These are phyloP conservation scores for Thermophis baileyi DNA, from an alignment of 2,113 vertebrate genomes.

Conservation along the genomic window DNA sequence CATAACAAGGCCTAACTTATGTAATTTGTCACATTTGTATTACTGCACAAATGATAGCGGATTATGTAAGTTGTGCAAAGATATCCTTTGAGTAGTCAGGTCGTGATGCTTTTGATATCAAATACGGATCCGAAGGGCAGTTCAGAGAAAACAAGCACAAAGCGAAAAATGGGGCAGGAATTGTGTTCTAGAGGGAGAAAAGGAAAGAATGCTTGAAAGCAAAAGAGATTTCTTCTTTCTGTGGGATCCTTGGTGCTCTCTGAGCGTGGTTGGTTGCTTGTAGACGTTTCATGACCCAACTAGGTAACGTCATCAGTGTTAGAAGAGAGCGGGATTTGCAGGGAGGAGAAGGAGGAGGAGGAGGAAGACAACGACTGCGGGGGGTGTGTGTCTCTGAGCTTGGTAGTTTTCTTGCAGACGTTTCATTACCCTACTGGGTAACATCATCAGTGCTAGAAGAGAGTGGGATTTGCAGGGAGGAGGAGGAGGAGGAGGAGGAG, in stretches of 20 bases:
- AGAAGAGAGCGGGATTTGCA: too few relatives aligned
- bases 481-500: not conserved
- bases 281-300: not conserved
- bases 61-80: not conserved
- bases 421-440: not conserved
- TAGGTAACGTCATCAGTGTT: not conserved
- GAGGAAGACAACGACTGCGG: not conserved
- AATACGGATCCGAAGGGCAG: not conserved
- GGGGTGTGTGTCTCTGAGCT: not conserved
- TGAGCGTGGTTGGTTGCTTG: not conserved
- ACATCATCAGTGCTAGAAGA: not conserved
- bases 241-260: not conserved
- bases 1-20: too few relatives aligned
- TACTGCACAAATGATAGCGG: not conserved
- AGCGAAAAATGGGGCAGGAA: not conserved
- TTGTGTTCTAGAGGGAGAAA: not conserved
- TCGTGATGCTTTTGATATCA: not conserved
- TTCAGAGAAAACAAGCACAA: not conserved
- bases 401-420: too few relatives aligned
- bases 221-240: not conserved
- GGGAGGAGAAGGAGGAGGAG: not conserved
- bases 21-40: not conserved
- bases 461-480: too few relatives aligned
- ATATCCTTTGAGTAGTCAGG: not conserved
- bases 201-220: not conserved